phyloP scores from a whole-genome alignment of 2,113 vertebrate genomes.

The Channa maculata region DNA sequence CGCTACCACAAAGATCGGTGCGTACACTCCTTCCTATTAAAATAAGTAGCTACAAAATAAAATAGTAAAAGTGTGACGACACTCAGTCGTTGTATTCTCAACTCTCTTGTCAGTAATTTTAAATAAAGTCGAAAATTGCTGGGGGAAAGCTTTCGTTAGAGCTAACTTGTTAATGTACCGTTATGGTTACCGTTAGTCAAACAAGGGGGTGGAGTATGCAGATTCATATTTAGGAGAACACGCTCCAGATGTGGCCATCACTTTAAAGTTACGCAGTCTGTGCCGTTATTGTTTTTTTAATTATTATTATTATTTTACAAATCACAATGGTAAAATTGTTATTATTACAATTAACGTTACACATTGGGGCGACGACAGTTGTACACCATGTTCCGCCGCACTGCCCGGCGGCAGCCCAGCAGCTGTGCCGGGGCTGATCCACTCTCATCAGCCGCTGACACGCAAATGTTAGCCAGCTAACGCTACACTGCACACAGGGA shows the following conservation, averaged over 20 bases:
- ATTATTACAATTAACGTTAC: no score
- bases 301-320: no score
- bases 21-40: not conserved
- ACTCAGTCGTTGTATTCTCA: not conserved
- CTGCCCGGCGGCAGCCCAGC: slow-evolving; percentile 15
- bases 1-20: slow-evolving; percentile 15
- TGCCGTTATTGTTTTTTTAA: no score
- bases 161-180: slow-evolving; percentile 11
- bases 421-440: slow-evolving; percentile 59
- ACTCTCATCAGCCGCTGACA: slow-evolving; percentile 27
- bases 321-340: no score
- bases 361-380: rapidly evolving
- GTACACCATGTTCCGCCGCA: slow-evolving; percentile 6
- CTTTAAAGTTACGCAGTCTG: not conserved
- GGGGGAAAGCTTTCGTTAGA: not conserved
- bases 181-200: not conserved
- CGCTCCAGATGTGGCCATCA: slow-evolving; percentile 38
- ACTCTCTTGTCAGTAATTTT: rapidly evolving
- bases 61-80: not conserved
- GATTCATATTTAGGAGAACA: slow-evolving; percentile 2
- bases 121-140: not conserved
- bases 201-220: slow-evolving; percentile 15
- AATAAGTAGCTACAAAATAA: not conserved
- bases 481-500: slow-evolving; percentile 2
- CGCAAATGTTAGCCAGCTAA: not conserved